Evolutionary conservation across 2,888 invertebrate genomes (phyloP), one percentile per base, ranked within the genome.

Genomic region (Mesorhabditis spiculigera): DNA sequence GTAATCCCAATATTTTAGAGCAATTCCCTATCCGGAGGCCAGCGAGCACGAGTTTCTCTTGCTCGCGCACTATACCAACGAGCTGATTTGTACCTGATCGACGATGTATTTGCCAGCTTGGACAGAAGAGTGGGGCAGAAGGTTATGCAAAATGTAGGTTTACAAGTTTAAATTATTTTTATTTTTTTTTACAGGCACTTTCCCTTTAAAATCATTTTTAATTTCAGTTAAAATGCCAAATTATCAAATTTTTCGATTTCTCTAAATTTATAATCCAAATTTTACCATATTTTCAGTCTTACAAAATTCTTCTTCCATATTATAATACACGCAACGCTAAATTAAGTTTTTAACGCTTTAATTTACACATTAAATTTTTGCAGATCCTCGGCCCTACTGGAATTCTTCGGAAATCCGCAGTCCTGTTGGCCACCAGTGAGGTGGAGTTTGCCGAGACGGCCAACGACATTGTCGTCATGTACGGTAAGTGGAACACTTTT

Each of bases 331-430:
- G 28, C 28, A 28, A 28, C 28, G 28, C 28, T 28, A 28, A 28
- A 28, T 28, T 28, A 28, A 28, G 28, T 28, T 28, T 28, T 28
- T 28, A 28, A 28, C 28, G 28, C 28, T 28, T 28, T 28, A 28
- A 28, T 28, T 28, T 28, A 28, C 1, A 28, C 28, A 28, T 28
- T 28, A 1, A 28, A 28, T 28, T 28, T 50, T n/a, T 50, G 1
- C n/a, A 50, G 58, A 50, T 50, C n/a, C 58, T 50, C n/a, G 58
- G 58, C 58, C n/a, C 58, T 13, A 50, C 8, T 50, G 58, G 58
- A 50, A 50, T 50, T 13, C 58, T 50, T n/a, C 8, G n/a, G 3
- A 50, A 50, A 10, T 13, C 10, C 58, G 58, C 58, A 13, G 58
- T 50, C 8, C 8, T 50, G 58, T 2, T 50, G 58, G 58, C n/a